Evolutionary conservation across 2,113 vertebrate species (phyloP), one percentile per base, ranked within the genome.

Genomic region (Gopherus flavomarginatus): DNA sequence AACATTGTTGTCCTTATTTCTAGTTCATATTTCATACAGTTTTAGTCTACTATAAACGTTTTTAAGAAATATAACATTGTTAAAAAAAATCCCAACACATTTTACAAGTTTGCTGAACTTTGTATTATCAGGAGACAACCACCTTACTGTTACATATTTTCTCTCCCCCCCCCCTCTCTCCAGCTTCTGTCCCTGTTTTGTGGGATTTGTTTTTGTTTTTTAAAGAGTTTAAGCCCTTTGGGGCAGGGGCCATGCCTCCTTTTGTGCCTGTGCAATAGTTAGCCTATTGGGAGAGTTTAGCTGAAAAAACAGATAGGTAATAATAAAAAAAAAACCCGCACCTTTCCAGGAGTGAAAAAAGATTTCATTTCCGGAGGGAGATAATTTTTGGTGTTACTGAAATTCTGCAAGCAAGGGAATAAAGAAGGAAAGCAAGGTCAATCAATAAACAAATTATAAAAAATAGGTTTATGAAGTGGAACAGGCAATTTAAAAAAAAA

Each of bases 301-400:
- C n/a, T 50, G 79, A 50, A 81, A 81, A 81, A 81, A 92, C n/a
- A 78, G 83, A 50, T 11, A 87, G 38, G 90, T 77, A 92, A 93
- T 81, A 90, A 91, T 57, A 86, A 88, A 95, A 75, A 24, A 24
- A 90, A 94, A 89, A 97, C 97, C 52, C 21, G 1, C 97, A 99
- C 99, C 99, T 99, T 99, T 98, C 99, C 99, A 91, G 99, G 99
- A 86, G 99, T 99, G 94, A 99, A 99, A 98, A 99, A 99, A 0
- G 99, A 98, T 97, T 99, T 99, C 99, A 99, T 99, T 98, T 99
- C 99, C 54, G 99, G 98, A 94, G 99, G 99, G 95, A 99, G 99
- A 75, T 99, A 99, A 97, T 99, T 99, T 99, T 99, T 99, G 97
- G 99, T 99, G 98, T 99, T 99, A 98, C 98, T 99, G 97, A 99